These are phyloP conservation scores for Trachops cirrhosus DNA, from an alignment of 2,797 vertebrate genomes.

Conservation along the genomic window DNA sequence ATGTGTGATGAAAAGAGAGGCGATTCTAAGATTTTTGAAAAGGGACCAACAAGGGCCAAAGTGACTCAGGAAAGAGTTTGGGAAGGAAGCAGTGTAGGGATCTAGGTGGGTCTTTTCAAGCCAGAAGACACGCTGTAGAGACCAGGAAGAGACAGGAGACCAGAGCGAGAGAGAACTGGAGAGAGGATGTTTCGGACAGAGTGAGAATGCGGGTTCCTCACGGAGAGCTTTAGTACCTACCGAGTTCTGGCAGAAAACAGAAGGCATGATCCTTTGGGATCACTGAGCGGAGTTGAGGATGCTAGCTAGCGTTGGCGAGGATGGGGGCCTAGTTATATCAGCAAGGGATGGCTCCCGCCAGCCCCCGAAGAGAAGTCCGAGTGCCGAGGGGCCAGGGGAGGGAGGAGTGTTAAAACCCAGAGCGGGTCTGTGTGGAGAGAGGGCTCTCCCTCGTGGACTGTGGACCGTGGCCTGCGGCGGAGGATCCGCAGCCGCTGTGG, in stretches of 20 bases:
- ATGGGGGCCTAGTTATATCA: not conserved
- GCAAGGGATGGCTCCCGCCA: not conserved
- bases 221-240: rapidly evolving
- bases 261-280: not conserved
- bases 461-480: not conserved
- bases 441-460: not conserved
- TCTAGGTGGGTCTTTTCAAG: not conserved
- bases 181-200: not conserved
- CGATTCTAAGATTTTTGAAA: not conserved
- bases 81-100: not conserved
- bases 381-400: not conserved
- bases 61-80: not conserved
- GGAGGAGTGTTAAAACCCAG: not conserved
- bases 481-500: not conserved
- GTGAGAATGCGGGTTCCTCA: not conserved
- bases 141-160: not conserved
- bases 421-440: not conserved
- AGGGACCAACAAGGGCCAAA: not conserved
- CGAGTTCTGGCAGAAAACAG: not conserved
- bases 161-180: not conserved
- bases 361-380: not conserved
- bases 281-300: not conserved
- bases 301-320: not conserved
- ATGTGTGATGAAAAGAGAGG: not conserved
- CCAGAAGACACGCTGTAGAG: not conserved